Evolutionary conservation across 1,140 invertebrate genomes (phyloP).

Genomic region (Drosophila saltans): DNA sequence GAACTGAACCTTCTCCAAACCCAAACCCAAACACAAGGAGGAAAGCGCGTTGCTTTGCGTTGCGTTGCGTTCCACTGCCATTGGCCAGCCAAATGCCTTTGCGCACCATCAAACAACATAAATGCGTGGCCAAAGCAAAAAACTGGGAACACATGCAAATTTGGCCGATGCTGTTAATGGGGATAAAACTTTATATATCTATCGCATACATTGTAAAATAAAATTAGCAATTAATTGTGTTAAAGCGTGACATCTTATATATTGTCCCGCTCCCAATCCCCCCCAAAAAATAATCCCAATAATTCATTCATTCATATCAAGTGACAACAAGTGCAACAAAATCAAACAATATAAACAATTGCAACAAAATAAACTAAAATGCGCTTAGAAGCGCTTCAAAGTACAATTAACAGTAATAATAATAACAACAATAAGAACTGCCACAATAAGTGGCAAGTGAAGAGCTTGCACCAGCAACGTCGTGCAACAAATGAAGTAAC

Average conservation of each 20-base stretch:
- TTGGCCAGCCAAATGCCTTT: constrained; percentile 60
- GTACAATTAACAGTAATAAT: constrained; percentile 11
- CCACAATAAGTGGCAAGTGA: constrained; percentile 30
- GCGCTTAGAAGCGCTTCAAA: constrained; percentile 41
- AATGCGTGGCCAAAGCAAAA: constrained; percentile 82
- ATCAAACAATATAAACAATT: not conserved
- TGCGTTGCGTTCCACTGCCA: constrained; percentile 17
- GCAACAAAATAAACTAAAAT: constrained; percentile 25
- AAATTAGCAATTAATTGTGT: constrained; percentile 36
- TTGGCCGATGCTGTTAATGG: constrained; percentile 78
- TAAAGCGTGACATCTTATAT: constrained; percentile 28
- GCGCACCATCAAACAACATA: constrained; percentile 74
- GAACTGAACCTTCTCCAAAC: too few species aligned
- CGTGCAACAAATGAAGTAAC: constrained; percentile 50
- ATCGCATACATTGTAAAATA: constrained; percentile 82
- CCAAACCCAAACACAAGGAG: too few species aligned
- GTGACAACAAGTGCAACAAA: not conserved
- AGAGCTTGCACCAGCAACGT: constrained; percentile 1
- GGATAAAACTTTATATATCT: constrained; percentile 79
- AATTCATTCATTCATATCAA: too few species aligned
- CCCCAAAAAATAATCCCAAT: too few species aligned
- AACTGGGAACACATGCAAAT: constrained; percentile 80
- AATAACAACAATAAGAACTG: constrained; percentile 27
- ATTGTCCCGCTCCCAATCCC: constrained; percentile 5
- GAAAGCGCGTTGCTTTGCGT: too few species aligned